Base-by-base conservation (phyloP, 1,140 invertebrate species). In the Eurosta solidaginis region DNA sequence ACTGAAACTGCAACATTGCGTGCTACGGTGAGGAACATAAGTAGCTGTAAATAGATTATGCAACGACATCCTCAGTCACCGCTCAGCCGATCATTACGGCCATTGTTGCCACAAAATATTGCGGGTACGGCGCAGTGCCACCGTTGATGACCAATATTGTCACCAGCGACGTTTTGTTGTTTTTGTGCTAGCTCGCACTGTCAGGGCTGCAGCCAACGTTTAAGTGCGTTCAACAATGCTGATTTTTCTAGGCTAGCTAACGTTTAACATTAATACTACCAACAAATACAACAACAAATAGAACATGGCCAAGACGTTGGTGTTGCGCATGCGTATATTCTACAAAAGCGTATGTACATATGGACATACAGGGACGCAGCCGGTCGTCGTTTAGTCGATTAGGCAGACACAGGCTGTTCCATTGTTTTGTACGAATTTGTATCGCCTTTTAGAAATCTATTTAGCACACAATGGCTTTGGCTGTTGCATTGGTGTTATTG, bases 401-500 rank as follows among this genome's bases (percentile, higher is more conserved):
- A 68, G 59, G 59, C 33, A 33, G 33, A 36, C 59, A 68, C 59
- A 68, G 59, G 33, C 59, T 27, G 27, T 29, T 36, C 76, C 78
- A 81, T 83, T 79, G 79, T 82, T 78, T 82, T 78, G 78, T 78
- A 76, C 80, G 81, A 85, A 85, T 85, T 85, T 85, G 84, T 85
- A 85, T 85, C 83, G 84, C 82, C 82, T 83, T 85, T 80, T 85
- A 75, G 81, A 85, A 85, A 85, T 85, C 84, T 85, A 85, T 82
- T 85, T 85, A 85, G 84, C 84, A 85, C 84, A 85, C 84, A 85
- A 85, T 85, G 83, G 83, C 82, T 80, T 81, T 82, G 82, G 82
- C 83, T 81, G 82, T 81, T 82, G 83, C 33, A 84, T 83, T 83
- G 81, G 83, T 80, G 81, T 85, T 85, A 85, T 84, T 84, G 83